Evolutionary conservation across 2,888 invertebrate species (phyloP).

Genomic region (Drosophila peninsularis): DNA sequence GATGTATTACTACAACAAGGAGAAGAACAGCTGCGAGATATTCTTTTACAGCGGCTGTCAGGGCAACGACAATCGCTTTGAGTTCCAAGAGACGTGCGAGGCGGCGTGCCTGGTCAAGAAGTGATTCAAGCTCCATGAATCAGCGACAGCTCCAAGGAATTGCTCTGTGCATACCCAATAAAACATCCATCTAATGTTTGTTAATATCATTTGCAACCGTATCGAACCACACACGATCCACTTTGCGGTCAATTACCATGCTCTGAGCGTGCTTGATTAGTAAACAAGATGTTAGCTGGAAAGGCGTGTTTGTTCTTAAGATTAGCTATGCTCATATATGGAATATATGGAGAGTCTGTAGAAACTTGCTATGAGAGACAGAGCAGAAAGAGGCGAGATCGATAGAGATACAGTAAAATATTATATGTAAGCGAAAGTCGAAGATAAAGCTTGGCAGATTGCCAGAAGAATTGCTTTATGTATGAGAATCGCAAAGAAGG

Average conservation of each 20-base stretch:
- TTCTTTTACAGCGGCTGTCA: constrained; percentile 82
- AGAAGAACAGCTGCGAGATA: constrained; percentile 72
- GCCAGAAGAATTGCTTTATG: background rate
- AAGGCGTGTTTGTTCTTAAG: background rate
- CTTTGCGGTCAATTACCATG: constrained; percentile 1
- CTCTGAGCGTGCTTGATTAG: background rate
- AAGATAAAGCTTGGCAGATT: no score
- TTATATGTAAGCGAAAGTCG: no score
- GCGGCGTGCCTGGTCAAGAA: constrained; percentile 64
- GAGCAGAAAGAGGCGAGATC: background rate
- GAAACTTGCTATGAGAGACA: background rate
- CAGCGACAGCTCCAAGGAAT: background rate
- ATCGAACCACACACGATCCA: background rate
- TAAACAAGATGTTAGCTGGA: background rate
- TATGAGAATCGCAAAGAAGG: background rate
- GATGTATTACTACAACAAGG: constrained; percentile 78
- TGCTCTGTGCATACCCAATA: constrained; percentile 15
- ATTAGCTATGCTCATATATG: background rate
- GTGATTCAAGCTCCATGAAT: constrained; percentile 6
- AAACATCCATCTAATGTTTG: background rate
- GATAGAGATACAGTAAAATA: background rate
- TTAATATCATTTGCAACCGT: background rate
- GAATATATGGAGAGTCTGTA: no score
- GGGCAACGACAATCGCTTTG: constrained; percentile 82
- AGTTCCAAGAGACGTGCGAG: constrained; percentile 76